Percentiles rank a stretch among this genome's conserved stretches.
Evolutionary conservation across 2,888 invertebrate genomes (phyloP).

Genomic region (Zelleria hepariella): DNA sequence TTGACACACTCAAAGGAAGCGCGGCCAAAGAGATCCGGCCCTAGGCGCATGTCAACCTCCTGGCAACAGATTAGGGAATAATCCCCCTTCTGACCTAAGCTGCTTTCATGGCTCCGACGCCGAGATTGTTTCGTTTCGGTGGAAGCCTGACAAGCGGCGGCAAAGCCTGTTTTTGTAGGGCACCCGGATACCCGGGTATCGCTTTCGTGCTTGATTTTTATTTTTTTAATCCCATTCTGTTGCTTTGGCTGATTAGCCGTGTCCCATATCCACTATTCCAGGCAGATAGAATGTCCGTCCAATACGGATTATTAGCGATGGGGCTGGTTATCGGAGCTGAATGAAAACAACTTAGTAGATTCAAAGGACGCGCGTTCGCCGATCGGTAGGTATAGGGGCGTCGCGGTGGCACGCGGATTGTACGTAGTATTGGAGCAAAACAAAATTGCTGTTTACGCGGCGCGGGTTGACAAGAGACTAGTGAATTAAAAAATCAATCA

Average conservation of each 20-base stretch:
- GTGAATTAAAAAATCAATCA: too few relatives aligned
- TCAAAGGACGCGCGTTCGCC: too few relatives aligned
- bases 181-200: not conserved
- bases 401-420: too few relatives aligned
- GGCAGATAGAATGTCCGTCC: not conserved
- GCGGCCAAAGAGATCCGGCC: conserved; percentile 9
- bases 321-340: too few relatives aligned
- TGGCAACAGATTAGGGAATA: conserved; percentile 59
- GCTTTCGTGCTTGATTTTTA: not conserved
- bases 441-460: too few relatives aligned
- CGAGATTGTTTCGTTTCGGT: conserved; percentile 45
- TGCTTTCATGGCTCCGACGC: conserved; percentile 62
- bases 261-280: too few relatives aligned
- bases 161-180: conserved; percentile 13
- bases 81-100: conserved; percentile 63
- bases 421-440: too few relatives aligned
- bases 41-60: conserved; percentile 61
- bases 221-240: not conserved
- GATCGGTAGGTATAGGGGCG: too few relatives aligned
- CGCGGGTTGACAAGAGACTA: too few relatives aligned
- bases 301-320: too few relatives aligned
- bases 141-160: conserved; percentile 57
- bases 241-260: not conserved
- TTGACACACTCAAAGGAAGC: not conserved
- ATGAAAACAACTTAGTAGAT: too few relatives aligned